Conservation (phyloP, 2,888 invertebrate species). For the Sabatieria punctata region DNA sequence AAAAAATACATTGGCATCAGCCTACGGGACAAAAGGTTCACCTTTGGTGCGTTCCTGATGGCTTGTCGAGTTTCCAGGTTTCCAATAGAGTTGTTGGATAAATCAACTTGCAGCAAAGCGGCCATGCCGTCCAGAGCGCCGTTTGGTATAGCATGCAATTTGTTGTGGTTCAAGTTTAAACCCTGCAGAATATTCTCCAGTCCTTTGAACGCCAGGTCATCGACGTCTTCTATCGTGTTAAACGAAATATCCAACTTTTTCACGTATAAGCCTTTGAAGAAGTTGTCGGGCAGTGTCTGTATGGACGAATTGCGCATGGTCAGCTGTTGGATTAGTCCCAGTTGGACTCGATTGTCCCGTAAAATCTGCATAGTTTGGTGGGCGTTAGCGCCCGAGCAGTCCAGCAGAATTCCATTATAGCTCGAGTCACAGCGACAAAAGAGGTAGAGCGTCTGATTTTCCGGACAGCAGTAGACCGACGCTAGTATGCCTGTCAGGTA, state of each 20-base stretch:
- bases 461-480: too few relatives aligned
- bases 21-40: too few relatives aligned
- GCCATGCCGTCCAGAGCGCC: constrained; percentile 17
- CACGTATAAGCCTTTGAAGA: constrained; percentile 27
- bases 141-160: constrained; percentile 16
- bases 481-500: too few relatives aligned
- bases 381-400: constrained; percentile 18
- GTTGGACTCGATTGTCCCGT: constrained; percentile 17
- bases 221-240: constrained; percentile 18
- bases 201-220: constrained; percentile 22
- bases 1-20: too few relatives aligned
- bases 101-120: constrained; percentile 20
- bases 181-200: constrained; percentile 24
- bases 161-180: constrained; percentile 19
- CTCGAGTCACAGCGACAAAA: constrained; percentile 13
- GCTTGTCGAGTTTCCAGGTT: constrained; percentile 19
- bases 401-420: constrained; percentile 19
- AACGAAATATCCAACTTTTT: constrained; percentile 22
- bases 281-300: constrained; percentile 13
- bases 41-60: constrained; percentile 23
- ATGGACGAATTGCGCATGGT: constrained; percentile 16
- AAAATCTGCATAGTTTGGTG: constrained; percentile 14
- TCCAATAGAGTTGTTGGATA: constrained; percentile 25
- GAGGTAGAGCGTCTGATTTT: constrained; percentile 6
- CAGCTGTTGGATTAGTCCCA: constrained; percentile 26